phyloP scores from a whole-genome alignment of 1,140 invertebrate genomes.

The Colletes latitarsis region DNA sequence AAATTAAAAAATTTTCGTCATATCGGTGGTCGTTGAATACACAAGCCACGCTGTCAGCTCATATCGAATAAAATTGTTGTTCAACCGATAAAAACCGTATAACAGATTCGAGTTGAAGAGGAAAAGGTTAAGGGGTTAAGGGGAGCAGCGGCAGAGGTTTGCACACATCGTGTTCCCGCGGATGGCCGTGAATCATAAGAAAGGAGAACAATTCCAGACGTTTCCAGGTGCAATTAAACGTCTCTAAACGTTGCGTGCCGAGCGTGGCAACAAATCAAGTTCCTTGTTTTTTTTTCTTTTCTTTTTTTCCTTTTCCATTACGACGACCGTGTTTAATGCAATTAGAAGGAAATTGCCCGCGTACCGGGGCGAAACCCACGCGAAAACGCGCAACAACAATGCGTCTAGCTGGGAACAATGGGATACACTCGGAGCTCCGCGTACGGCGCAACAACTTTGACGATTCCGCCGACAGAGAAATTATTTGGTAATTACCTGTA shows the following conservation, averaged over 20 bases:
- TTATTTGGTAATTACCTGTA: constrained; percentile 76
- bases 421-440: constrained; percentile 25
- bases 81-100: not conserved
- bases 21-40: too few relatives aligned
- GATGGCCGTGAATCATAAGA: constrained; percentile 42
- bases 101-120: not conserved
- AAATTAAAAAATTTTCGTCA: not conserved
- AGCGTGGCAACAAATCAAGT: constrained; percentile 32
- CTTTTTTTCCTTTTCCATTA: not conserved
- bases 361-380: constrained; percentile 33
- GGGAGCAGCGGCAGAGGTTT: constrained; percentile 10
- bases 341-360: constrained; percentile 42
- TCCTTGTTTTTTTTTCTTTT: not conserved
- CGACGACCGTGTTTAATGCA: constrained; percentile 27
- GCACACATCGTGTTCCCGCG: constrained; percentile 14
- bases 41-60: too few relatives aligned
- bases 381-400: constrained; percentile 52
- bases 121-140: constrained; percentile 21
- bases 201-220: constrained; percentile 8
- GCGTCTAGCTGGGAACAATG: constrained; percentile 55
- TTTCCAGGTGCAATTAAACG: constrained; percentile 48
- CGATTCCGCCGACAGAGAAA: constrained; percentile 66
- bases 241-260: constrained; percentile 30
- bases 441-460: constrained; percentile 54
- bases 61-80: too few relatives aligned